Conservation (phyloP, 2,113 vertebrate genomes). For the Caretta caretta region DNA sequence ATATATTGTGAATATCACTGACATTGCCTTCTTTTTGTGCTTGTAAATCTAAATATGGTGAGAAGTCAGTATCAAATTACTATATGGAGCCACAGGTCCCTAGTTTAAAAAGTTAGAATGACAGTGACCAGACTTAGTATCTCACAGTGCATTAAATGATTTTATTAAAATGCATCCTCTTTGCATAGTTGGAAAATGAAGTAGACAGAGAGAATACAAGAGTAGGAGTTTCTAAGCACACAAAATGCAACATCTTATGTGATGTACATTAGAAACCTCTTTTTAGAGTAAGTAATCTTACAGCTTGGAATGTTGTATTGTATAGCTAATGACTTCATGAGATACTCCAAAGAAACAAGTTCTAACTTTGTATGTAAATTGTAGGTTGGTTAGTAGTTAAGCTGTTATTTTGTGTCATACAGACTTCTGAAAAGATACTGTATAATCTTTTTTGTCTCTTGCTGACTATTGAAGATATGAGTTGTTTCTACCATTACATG, state of each 20-base stretch:
- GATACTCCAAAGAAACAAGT: fast-evolving
- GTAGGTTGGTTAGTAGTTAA: neutral
- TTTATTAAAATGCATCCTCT: neutral
- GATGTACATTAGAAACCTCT: fast-evolving
- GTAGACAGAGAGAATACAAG: neutral
- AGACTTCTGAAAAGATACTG: fast-evolving
- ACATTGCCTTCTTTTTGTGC: neutral
- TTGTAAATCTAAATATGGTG: neutral
- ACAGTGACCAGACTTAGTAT: neutral
- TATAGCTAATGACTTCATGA: neutral
- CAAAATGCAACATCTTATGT: fast-evolving
- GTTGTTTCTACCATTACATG: conserved; percentile 91
- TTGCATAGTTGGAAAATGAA: neutral
- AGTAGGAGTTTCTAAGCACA: neutral
- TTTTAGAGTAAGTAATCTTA: neutral
- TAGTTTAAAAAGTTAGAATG: neutral
- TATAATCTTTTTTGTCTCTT: neutral
- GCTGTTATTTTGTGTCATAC: neutral
- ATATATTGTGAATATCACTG: neutral
- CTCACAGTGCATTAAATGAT: neutral
- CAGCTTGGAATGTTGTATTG: neutral
- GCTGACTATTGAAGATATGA: conserved; percentile 81
- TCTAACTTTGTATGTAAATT: neutral
- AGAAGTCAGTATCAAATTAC: neutral
- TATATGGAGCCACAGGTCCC: fast-evolving